phyloP scores from a whole-genome alignment of 2,888 invertebrate species.

The Chelonus formosanus region DNA sequence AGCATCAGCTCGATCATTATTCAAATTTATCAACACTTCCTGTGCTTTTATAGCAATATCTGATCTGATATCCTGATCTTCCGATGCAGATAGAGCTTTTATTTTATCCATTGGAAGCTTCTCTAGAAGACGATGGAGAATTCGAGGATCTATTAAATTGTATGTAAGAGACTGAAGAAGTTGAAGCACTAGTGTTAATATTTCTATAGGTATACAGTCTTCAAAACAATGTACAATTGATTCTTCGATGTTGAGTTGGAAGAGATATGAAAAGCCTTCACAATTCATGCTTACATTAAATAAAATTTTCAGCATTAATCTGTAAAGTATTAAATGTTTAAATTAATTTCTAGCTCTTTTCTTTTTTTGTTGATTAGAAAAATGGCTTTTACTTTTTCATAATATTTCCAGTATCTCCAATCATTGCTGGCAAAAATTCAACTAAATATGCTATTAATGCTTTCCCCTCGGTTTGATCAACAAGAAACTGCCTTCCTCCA shows the following conservation, averaged over 20 bases:
- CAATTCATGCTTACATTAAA: slow-evolving; percentile 63
- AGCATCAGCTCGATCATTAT: slow-evolving; percentile 20
- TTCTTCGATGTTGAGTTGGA: slow-evolving; percentile 47
- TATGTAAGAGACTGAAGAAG: slow-evolving; percentile 53
- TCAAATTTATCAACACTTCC: slow-evolving; percentile 40
- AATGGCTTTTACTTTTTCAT: not conserved
- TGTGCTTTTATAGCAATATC: slow-evolving; percentile 42
- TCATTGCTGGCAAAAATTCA: slow-evolving; percentile 48
- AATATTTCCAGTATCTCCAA: not conserved
- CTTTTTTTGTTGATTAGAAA: not conserved
- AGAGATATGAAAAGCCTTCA: slow-evolving; percentile 52
- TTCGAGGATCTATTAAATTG: slow-evolving; percentile 43
- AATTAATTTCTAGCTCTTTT: not conserved
- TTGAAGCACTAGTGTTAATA: slow-evolving; percentile 47
- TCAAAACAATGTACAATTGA: slow-evolving; percentile 46
- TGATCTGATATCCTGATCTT: too few species aligned
- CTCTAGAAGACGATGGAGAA: slow-evolving; percentile 38
- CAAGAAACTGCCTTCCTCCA: slow-evolving; percentile 60
- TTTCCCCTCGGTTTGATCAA: slow-evolving; percentile 55
- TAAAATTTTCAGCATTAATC: slow-evolving; percentile 59
- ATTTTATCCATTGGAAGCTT: slow-evolving; percentile 47
- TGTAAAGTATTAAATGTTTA: slow-evolving; percentile 35
- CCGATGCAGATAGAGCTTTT: too few species aligned
- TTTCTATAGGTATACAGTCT: slow-evolving; percentile 42
- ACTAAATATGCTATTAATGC: slow-evolving; percentile 57